These are phyloP conservation scores for Drosophila macrothrix DNA, from an alignment of 2,888 invertebrate species.

Conservation along the genomic window DNA sequence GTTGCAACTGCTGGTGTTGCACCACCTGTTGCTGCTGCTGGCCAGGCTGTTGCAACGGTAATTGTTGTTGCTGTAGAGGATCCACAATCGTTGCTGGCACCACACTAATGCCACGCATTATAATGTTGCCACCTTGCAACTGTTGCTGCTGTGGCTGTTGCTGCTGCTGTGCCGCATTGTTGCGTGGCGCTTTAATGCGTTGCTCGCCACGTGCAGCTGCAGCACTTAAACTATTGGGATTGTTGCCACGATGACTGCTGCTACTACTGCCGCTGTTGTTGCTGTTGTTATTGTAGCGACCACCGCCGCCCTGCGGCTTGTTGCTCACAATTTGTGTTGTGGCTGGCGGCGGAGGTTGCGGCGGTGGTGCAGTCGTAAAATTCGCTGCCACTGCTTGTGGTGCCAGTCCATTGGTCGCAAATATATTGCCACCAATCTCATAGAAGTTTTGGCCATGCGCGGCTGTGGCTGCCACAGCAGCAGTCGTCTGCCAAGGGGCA, in stretches of 20 bases:
- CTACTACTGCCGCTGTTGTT: background rate
- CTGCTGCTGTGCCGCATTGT: conserved; percentile 73
- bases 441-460: conserved; percentile 87
- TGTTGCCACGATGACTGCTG: conserved; percentile 80
- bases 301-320: conserved; percentile 75
- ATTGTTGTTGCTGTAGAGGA: conserved; percentile 60
- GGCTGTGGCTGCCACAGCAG: conserved; percentile 85
- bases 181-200: conserved; percentile 82
- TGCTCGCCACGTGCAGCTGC: conserved; percentile 74
- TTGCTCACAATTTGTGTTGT: conserved; percentile 72
- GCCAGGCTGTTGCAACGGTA: conserved; percentile 72
- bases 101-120: conserved; percentile 74
- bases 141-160: conserved; percentile 38
- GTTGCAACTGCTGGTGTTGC: conserved; percentile 64
- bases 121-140: conserved; percentile 69
- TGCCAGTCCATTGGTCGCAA: conserved; percentile 90
- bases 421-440: conserved; percentile 89
- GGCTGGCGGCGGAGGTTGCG: conserved; percentile 73
- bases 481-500: conserved; percentile 85
- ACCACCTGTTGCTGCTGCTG: conserved; percentile 70
- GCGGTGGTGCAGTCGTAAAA: conserved; percentile 79
- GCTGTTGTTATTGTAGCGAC: conserved; percentile 75
- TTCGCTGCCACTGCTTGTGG: conserved; percentile 87
- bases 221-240: conserved; percentile 73
- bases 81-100: conserved; percentile 78